Percentiles rank a stretch among this genome's conserved stretches.
Conservation (phyloP, 2,888 invertebrate species). For the Muscina levida region DNA sequence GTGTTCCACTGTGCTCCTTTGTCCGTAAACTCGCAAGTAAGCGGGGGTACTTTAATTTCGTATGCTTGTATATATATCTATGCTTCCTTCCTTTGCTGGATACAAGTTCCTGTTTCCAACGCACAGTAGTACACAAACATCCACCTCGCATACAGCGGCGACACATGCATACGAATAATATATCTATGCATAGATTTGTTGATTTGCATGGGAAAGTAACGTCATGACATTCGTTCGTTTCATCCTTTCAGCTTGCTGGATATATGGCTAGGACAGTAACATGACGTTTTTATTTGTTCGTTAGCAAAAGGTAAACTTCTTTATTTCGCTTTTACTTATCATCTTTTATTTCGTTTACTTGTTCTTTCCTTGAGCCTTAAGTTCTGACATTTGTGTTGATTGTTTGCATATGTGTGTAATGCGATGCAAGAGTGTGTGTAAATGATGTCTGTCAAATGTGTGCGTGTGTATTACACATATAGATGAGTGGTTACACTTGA, state of each 20-base stretch:
- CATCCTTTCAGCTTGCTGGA: background rate
- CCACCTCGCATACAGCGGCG: too few relatives aligned
- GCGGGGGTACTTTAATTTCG: too few relatives aligned
- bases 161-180: too few relatives aligned
- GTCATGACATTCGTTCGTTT: background rate
- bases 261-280: background rate
- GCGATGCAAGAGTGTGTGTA: background rate
- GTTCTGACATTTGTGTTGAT: conserved; percentile 34
- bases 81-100: too few relatives aligned
- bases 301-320: conserved; percentile 34
- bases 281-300: conserved; percentile 39
- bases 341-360: background rate
- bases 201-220: conserved; percentile 24
- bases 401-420: background rate
- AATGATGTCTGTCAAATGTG: background rate
- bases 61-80: too few relatives aligned
- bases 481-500: conserved; percentile 31
- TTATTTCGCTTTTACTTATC: background rate
- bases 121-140: too few relatives aligned
- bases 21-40: too few relatives aligned
- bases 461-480: background rate
- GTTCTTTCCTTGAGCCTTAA: conserved; percentile 20
- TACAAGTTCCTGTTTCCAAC: too few relatives aligned
- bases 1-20: too few relatives aligned
- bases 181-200: conserved; percentile 14